A percentile compares a stretch with the other conserved stretches of the same genome.
These are phyloP conservation scores for Gnathonemus echidnorhynchus DNA, from an alignment of 2,113 vertebrate genomes.

Conservation along the genomic window DNA sequence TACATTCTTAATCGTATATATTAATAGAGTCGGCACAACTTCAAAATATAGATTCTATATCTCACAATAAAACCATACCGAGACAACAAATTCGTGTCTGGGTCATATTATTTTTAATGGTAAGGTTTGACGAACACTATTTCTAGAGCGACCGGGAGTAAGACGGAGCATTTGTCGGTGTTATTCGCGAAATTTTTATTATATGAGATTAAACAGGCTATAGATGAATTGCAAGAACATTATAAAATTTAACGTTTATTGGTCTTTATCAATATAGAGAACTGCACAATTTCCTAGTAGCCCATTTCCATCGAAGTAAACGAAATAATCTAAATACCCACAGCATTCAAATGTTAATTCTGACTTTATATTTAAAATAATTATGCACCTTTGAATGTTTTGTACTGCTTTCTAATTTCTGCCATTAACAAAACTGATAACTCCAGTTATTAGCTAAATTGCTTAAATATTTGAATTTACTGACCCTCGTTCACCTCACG, in stretches of 20 bases:
- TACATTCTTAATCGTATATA: not conserved
- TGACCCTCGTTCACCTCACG: not conserved
- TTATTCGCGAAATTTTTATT: not conserved
- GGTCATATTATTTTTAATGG: not conserved
- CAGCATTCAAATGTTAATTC: not conserved
- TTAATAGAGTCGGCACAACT: not conserved
- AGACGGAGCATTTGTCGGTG: not conserved
- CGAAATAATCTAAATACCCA: not conserved
- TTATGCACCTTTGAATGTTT: not conserved
- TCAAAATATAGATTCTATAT: not conserved
- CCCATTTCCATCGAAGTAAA: not conserved
- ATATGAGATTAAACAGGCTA: not conserved
- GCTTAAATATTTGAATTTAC: constrained; percentile 5
- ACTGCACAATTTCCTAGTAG: not conserved
- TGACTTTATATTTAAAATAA: constrained; percentile 2
- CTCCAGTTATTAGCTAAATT: constrained; percentile 5
- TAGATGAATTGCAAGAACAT: not conserved
- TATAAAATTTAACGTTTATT: not conserved
- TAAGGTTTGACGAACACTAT: not conserved
- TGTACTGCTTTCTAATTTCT: not conserved
- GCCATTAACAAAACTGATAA: not conserved
- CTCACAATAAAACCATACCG: not conserved
- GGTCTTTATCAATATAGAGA: not conserved
- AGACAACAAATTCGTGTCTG: not conserved
- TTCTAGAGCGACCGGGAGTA: not conserved